Evolutionary conservation across 2,113 vertebrate genomes (phyloP).

Genomic region (Chamaea fasciata): DNA sequence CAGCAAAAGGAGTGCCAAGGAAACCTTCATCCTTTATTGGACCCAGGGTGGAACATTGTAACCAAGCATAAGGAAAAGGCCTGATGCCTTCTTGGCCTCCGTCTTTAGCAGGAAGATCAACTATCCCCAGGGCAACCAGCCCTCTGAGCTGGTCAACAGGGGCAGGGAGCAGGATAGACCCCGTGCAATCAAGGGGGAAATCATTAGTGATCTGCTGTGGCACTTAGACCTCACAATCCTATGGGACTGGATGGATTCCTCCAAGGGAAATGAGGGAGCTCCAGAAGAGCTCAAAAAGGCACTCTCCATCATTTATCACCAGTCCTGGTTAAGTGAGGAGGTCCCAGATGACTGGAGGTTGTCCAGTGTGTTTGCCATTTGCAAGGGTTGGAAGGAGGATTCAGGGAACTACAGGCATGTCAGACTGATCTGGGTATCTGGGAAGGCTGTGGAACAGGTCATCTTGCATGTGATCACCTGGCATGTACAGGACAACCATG

Average conservation of each 20-base stretch:
- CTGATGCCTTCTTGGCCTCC: background rate
- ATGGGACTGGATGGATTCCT: background rate
- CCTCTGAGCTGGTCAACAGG: background rate
- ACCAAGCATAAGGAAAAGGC: background rate
- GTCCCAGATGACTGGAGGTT: background rate
- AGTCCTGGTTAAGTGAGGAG: background rate
- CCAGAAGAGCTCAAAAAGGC: background rate
- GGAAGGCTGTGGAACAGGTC: background rate
- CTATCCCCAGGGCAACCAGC: background rate
- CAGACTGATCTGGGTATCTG: background rate
- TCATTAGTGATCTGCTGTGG: too few species aligned
- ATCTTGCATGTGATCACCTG: background rate
- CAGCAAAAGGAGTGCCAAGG: background rate
- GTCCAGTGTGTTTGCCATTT: background rate
- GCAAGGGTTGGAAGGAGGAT: background rate
- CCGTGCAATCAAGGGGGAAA: too few species aligned
- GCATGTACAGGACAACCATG: background rate
- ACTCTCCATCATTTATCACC: background rate
- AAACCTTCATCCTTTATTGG: background rate
- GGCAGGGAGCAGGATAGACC: background rate
- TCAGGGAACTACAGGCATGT: background rate
- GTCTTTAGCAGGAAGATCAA: background rate
- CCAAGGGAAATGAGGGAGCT: background rate
- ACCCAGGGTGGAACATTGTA: background rate
- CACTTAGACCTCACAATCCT: background rate